A percentile compares a stretch with the other conserved stretches of the same genome.
These are phyloP conservation scores for Ypsolopha sequella DNA, from an alignment of 2,888 invertebrate species.

Conservation along the genomic window DNA sequence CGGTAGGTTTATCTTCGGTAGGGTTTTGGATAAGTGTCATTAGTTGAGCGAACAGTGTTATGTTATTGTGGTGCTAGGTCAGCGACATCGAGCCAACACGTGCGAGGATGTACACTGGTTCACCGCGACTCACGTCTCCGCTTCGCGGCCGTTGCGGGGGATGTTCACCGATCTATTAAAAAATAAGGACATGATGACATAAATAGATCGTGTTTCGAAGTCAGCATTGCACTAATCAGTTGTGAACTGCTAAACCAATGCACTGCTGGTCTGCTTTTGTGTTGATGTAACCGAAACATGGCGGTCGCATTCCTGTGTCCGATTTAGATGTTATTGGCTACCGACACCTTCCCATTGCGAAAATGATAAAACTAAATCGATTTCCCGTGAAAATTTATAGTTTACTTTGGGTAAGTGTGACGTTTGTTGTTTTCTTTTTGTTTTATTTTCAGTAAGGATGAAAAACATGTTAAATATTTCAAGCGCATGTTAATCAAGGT, in stretches of 20 bases:
- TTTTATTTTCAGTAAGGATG: constrained; percentile 44
- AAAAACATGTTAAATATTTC: constrained; percentile 51
- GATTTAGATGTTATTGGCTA: constrained; percentile 57
- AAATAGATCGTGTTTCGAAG: constrained; percentile 61
- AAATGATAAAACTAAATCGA: constrained; percentile 17
- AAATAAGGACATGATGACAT: constrained; percentile 68
- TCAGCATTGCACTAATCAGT: constrained; percentile 38
- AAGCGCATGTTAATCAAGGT: constrained; percentile 23
- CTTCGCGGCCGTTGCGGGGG: constrained; percentile 58
- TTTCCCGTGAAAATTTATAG: constrained; percentile 12
- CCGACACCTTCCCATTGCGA: constrained; percentile 21
- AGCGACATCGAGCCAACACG: constrained; percentile 32
- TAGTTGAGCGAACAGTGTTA: constrained; percentile 12
- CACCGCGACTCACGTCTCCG: constrained; percentile 55
- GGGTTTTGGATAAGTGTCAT: constrained; percentile 54
- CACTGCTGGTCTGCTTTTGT: constrained; percentile 33
- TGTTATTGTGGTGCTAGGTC: constrained; percentile 1
- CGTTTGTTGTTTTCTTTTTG: constrained; percentile 32
- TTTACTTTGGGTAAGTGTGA: constrained; percentile 22
- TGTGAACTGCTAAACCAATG: constrained; percentile 26
- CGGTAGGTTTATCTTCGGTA: constrained; percentile 26
- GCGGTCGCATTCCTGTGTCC: constrained; percentile 61
- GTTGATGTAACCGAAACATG: constrained; percentile 69
- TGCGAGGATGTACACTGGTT: constrained; percentile 51
- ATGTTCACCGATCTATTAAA: constrained; percentile 67